Conservation (phyloP, 1,140 invertebrate species). For the Drosophila navojoa region DNA sequence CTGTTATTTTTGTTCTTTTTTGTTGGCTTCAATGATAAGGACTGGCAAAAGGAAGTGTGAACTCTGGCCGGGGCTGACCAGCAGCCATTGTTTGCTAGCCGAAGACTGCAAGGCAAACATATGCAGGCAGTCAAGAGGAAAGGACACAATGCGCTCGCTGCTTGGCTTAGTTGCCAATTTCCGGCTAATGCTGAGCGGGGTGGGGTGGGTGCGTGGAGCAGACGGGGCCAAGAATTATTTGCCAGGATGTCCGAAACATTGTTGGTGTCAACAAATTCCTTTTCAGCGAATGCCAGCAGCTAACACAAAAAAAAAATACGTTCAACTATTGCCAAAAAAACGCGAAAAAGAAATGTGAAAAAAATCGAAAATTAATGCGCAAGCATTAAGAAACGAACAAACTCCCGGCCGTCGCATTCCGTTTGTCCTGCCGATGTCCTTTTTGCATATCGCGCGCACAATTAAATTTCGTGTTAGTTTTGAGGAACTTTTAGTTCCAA, state of each 20-base stretch:
- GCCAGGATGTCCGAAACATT: conserved; percentile 83
- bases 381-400: conserved; percentile 48
- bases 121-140: conserved; percentile 77
- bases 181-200: conserved; percentile 23
- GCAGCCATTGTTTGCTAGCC: conserved; percentile 58
- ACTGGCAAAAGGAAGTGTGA: conserved; percentile 50
- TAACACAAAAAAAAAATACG: conserved; percentile 34
- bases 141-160: conserved; percentile 68
- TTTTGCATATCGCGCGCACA: conserved; percentile 44
- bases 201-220: background rate
- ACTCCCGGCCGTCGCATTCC: background rate
- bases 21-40: conserved; percentile 51
- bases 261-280: conserved; percentile 81
- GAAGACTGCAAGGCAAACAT: conserved; percentile 48
- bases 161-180: conserved; percentile 77
- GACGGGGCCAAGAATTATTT: conserved; percentile 69
- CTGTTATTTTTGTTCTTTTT: conserved; percentile 1
- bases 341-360: conserved; percentile 8
- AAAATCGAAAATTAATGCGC: conserved; percentile 61
- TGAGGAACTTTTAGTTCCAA: conserved; percentile 11
- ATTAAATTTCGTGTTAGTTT: conserved; percentile 77
- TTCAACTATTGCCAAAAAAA: conserved; percentile 44
- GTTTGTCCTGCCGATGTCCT: conserved; percentile 8
- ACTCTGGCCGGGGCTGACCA: conserved; percentile 47
- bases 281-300: conserved; percentile 64